These are phyloP conservation scores for Aquatica leii DNA, from an alignment of 2,888 invertebrate genomes.

Conservation along the genomic window DNA sequence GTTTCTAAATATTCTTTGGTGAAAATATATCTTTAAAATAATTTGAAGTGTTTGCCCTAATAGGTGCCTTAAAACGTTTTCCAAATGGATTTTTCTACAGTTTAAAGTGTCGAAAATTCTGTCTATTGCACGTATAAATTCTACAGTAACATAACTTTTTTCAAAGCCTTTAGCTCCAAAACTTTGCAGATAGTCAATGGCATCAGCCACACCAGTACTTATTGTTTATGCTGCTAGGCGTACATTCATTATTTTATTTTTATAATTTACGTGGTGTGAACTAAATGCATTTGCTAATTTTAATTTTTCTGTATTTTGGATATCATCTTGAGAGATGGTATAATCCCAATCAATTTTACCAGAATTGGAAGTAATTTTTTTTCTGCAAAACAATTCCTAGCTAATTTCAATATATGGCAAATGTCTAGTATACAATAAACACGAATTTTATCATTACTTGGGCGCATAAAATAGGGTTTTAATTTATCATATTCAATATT, in stretches of 20 bases:
- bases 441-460: neutral
- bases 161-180: slow-evolving; percentile 25
- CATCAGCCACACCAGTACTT: slow-evolving; percentile 40
- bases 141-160: slow-evolving; percentile 34
- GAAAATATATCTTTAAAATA: slow-evolving; percentile 33
- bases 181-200: slow-evolving; percentile 34
- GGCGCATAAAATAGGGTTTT: neutral
- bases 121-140: slow-evolving; percentile 39
- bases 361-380: neutral
- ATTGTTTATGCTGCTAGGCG: slow-evolving; percentile 38
- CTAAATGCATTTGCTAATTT: slow-evolving; percentile 40
- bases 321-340: slow-evolving; percentile 31
- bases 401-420: slow-evolving; percentile 2
- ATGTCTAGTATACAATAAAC: slow-evolving; percentile 1
- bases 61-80: slow-evolving; percentile 40
- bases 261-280: slow-evolving; percentile 38
- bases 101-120: slow-evolving; percentile 42
- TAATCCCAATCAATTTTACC: slow-evolving; percentile 31
- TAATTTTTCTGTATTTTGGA: slow-evolving; percentile 38
- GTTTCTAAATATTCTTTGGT: slow-evolving; percentile 23
- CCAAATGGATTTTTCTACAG: slow-evolving; percentile 40
- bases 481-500: neutral
- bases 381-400: neutral
- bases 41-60: slow-evolving; percentile 17
- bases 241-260: slow-evolving; percentile 43